These are phyloP conservation scores for Parnassius glacialis DNA, from an alignment of 2,888 invertebrate species.

Conservation along the genomic window DNA sequence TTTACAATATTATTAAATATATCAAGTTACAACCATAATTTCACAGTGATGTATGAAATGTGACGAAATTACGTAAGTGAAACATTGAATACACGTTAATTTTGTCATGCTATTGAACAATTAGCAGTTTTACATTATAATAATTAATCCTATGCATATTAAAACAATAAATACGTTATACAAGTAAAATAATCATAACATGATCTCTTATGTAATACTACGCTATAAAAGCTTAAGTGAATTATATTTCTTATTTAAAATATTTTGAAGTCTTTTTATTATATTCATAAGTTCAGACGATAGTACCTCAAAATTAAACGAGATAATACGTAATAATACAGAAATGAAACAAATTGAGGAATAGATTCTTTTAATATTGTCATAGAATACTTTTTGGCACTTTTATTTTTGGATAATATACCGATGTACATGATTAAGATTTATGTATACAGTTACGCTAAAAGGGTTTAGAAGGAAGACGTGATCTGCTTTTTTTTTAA, in stretches of 20 bases:
- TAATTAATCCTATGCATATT: slow-evolving; percentile 11
- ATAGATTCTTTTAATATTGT: slow-evolving; percentile 22
- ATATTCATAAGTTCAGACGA: slow-evolving; percentile 12
- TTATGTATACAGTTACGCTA: slow-evolving; percentile 44
- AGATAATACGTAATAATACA: not conserved
- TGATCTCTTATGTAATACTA: not conserved
- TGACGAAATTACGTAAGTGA: slow-evolving; percentile 30
- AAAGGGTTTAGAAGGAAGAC: slow-evolving; percentile 67
- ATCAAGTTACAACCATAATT: slow-evolving; percentile 79
- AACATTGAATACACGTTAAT: slow-evolving; percentile 26
- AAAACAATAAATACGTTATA: slow-evolving; percentile 3
- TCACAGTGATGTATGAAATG: slow-evolving; percentile 63
- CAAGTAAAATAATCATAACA: slow-evolving; percentile 3
- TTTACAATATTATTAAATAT: slow-evolving; percentile 66
- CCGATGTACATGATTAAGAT: slow-evolving; percentile 31
- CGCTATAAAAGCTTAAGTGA: slow-evolving; percentile 6
- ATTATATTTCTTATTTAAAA: slow-evolving; percentile 17
- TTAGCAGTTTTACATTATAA: not conserved
- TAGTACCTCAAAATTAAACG: slow-evolving; percentile 8
- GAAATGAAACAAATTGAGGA: slow-evolving; percentile 1
- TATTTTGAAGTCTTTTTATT: slow-evolving; percentile 17
- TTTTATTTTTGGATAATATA: slow-evolving; percentile 22
- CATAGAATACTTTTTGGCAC: slow-evolving; percentile 28
- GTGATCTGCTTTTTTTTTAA: slow-evolving; percentile 56
- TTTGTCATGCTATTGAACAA: slow-evolving; percentile 37